These are phyloP conservation scores for Chrysopa pallens DNA, from an alignment of 1,140 invertebrate genomes.

Conservation along the genomic window DNA sequence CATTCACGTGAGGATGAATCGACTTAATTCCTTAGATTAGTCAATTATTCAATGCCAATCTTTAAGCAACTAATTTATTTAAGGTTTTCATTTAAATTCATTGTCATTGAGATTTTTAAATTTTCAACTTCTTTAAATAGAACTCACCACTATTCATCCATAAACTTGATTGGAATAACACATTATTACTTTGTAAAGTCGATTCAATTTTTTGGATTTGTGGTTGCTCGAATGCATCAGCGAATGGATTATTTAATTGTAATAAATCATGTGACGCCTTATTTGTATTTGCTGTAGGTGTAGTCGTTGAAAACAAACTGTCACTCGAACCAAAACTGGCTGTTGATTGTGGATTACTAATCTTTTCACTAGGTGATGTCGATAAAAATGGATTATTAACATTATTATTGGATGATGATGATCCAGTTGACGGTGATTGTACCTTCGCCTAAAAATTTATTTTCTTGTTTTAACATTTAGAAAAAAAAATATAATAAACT, in stretches of 20 bases:
- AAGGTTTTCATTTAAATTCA: too few relatives aligned
- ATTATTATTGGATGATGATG: conserved; percentile 55
- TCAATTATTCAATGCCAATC: too few relatives aligned
- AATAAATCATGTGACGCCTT: conserved; percentile 81
- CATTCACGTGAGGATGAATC: too few relatives aligned
- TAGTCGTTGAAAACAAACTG: conserved; percentile 51
- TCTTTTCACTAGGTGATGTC: conserved; percentile 24
- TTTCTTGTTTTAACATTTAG: too few relatives aligned
- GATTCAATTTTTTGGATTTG: conserved; percentile 19
- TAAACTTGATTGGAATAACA: too few relatives aligned
- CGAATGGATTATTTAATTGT: conserved; percentile 79
- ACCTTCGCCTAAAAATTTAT: conserved; percentile 58
- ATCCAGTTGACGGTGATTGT: conserved; percentile 46
- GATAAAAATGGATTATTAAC: conserved; percentile 42
- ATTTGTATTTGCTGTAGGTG: conserved; percentile 22
- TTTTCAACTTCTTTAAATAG: too few relatives aligned
- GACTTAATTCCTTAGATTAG: too few relatives aligned
- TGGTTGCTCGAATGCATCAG: conserved; percentile 57
- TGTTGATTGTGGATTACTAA: conserved; percentile 19
- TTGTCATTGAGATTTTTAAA: too few relatives aligned
- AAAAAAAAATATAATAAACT: too few relatives aligned
- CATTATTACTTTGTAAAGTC: conserved; percentile 2
- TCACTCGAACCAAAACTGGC: conserved; percentile 39
- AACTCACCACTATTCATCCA: too few relatives aligned
- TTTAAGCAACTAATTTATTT: too few relatives aligned